Conservation (phyloP, 2,797 vertebrate species). For the Hippopotamyrus pictus region DNA sequence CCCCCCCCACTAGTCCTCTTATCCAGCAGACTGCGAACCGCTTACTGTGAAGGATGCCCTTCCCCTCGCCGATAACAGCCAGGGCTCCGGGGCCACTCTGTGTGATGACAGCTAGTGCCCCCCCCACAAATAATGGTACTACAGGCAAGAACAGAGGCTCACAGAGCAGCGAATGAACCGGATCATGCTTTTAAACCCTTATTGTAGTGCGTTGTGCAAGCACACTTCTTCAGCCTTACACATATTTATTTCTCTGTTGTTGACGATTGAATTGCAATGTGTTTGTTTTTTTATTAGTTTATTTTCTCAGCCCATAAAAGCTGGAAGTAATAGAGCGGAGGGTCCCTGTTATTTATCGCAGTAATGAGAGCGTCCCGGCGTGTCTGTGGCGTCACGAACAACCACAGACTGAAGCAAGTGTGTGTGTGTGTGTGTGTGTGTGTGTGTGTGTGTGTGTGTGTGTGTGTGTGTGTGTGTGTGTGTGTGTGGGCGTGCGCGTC, state of each 20-base stretch:
- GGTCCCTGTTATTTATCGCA: neutral
- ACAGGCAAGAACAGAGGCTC: neutral
- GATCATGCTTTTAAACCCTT: neutral
- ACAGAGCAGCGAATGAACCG: neutral
- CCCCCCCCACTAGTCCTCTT: slow-evolving; percentile 29
- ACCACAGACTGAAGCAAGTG: neutral
- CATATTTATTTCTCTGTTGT: neutral
- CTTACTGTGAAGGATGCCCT: neutral
- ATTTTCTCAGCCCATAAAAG: neutral
- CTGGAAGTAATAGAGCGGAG: neutral
- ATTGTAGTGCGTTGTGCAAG: neutral
- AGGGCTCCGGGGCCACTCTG: slow-evolving; percentile 1
- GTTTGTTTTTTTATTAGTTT: neutral
- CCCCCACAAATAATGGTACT: neutral
- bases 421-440: neutral
- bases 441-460: neutral
- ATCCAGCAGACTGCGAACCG: slow-evolving; percentile 21
- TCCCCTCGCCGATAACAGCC: slow-evolving; percentile 10
- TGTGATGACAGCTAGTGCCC: neutral
- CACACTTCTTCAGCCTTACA: neutral
- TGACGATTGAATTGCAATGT: neutral
- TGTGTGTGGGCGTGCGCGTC: neutral
- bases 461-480: neutral
- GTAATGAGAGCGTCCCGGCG: neutral
- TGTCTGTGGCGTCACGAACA: neutral